Evolutionary conservation across 1,140 invertebrate species (phyloP).

Genomic region (Euura saliciscinereae): DNA sequence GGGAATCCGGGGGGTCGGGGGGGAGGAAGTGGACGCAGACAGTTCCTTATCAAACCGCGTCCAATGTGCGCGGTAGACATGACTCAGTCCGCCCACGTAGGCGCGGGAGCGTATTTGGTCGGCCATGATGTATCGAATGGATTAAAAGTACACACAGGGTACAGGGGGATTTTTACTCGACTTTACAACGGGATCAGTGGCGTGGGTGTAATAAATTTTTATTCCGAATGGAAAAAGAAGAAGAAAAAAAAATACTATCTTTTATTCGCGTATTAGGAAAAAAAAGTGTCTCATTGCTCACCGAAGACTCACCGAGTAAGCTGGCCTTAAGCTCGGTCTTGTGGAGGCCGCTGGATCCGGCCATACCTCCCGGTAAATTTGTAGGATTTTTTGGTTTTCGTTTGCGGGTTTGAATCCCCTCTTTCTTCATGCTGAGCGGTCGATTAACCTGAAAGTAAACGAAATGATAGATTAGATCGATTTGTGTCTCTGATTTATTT

Average conservation of each 20-base stretch:
- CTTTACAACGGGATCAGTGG: not conserved
- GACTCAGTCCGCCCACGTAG: not conserved
- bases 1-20: no score
- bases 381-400: constrained; percentile 78
- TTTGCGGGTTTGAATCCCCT: constrained; percentile 92
- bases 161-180: no score
- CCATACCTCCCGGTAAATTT: constrained; percentile 31
- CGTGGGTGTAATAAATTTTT: constrained; percentile 9
- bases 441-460: constrained; percentile 74
- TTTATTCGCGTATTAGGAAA: not conserved
- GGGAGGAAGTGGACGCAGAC: constrained; percentile 32
- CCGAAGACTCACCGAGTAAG: constrained; percentile 57
- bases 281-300: constrained; percentile 38
- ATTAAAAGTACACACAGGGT: not conserved
- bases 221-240: constrained; percentile 17
- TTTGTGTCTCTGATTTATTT: no score
- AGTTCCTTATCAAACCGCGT: constrained; percentile 15
- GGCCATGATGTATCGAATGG: constrained; percentile 6
- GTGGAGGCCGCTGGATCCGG: constrained; percentile 44
- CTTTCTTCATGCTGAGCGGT: constrained; percentile 94
- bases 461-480: not conserved
- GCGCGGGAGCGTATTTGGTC: not conserved
- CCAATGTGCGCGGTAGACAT: no score
- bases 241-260: constrained; percentile 19
- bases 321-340: constrained; percentile 55